A percentile compares a stretch with the other conserved stretches of the same genome.
Evolutionary conservation across 1,140 invertebrate genomes (phyloP).

Genomic region (Orchestia grillus): DNA sequence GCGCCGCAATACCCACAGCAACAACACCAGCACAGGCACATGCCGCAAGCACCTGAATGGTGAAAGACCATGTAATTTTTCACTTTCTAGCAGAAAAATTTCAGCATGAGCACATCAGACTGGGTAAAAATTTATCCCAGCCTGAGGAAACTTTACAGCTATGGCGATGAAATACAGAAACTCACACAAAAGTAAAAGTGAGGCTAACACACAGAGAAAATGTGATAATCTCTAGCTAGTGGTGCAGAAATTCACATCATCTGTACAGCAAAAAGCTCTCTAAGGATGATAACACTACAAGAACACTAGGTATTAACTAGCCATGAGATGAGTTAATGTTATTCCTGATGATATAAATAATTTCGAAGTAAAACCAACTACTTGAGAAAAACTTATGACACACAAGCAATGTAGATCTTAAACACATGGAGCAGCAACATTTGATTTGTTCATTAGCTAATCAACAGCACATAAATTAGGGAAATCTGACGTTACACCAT

Average conservation of each 20-base stretch:
- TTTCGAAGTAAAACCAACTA: too few species aligned
- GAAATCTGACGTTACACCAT: too few species aligned
- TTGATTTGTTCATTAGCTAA: neutral
- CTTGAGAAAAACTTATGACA: too few species aligned
- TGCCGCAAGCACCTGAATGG: slow-evolving; percentile 22
- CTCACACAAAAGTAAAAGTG: neutral
- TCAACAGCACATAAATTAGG: neutral
- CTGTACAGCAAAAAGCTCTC: neutral
- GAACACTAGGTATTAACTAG: too few species aligned
- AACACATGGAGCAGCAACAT: too few species aligned
- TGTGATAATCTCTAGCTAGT: neutral
- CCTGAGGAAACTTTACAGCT: neutral
- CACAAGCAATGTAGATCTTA: too few species aligned
- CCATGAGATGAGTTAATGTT: too few species aligned
- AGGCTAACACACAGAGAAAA: neutral
- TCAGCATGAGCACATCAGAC: neutral
- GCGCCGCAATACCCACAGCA: slow-evolving; percentile 35
- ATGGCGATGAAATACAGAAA: neutral
- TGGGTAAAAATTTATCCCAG: neutral
- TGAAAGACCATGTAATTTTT: neutral
- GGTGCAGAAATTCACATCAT: neutral
- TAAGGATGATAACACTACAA: neutral
- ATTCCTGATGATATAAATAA: too few species aligned
- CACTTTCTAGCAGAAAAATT: neutral
- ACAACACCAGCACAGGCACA: slow-evolving; percentile 49